phyloP scores from a whole-genome alignment of 2,888 invertebrate species.

The Cabera pusaria region DNA sequence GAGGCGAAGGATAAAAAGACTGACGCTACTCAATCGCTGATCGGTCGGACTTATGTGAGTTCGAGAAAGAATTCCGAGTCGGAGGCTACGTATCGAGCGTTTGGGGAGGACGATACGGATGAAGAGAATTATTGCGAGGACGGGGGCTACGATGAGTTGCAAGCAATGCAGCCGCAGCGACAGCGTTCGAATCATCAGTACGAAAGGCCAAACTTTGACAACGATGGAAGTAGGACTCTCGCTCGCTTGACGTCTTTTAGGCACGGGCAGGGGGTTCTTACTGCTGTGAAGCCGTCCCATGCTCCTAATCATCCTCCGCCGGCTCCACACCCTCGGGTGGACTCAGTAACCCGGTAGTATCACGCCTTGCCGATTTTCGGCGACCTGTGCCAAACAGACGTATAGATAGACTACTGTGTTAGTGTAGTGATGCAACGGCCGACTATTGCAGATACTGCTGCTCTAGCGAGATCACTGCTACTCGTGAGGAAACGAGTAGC shows the following conservation, averaged over 20 bases:
- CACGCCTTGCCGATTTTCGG: constrained; percentile 80
- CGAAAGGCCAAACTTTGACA: constrained; percentile 76
- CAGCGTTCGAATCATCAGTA: constrained; percentile 70
- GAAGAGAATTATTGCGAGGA: constrained; percentile 73
- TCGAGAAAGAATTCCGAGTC: constrained; percentile 74
- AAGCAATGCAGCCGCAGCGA: constrained; percentile 69
- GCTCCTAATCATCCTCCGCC: constrained; percentile 67
- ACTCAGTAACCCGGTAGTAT: constrained; percentile 80
- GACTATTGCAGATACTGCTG: constrained; percentile 68
- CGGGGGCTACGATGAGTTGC: constrained; percentile 71
- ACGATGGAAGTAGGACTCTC: constrained; percentile 61
- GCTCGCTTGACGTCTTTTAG: constrained; percentile 72
- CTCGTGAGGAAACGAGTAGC: too few species aligned
- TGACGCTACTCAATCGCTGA: constrained; percentile 70
- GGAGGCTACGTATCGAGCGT: constrained; percentile 73
- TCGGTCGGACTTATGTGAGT: constrained; percentile 72
- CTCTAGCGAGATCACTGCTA: too few species aligned
- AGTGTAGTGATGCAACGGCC: constrained; percentile 52
- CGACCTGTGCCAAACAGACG: constrained; percentile 82
- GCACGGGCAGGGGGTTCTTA: constrained; percentile 57
- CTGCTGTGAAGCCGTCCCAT: constrained; percentile 50
- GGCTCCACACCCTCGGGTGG: constrained; percentile 67
- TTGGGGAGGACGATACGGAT: constrained; percentile 72
- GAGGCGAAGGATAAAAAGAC: constrained; percentile 71
- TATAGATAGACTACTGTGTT: constrained; percentile 54